Evolutionary conservation across 1,140 invertebrate genomes (phyloP).

Genomic region (Trialeurodes vaporariorum): DNA sequence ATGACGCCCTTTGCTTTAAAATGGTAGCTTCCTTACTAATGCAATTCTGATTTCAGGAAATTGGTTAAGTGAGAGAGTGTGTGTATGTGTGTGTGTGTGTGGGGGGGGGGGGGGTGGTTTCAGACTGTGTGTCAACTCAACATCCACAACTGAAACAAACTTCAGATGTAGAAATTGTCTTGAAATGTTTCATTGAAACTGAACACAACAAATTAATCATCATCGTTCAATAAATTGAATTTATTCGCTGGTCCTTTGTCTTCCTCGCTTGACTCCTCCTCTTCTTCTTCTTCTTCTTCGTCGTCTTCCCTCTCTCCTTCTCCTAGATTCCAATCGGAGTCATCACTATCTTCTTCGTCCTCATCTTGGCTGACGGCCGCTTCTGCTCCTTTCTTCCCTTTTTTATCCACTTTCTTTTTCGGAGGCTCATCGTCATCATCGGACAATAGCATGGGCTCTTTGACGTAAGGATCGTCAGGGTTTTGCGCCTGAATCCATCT

Average conservation of each 20-base stretch:
- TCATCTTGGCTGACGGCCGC: not conserved
- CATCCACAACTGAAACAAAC: too few species aligned
- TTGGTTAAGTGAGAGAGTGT: too few species aligned
- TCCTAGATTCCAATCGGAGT: too few species aligned
- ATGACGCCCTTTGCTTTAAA: too few species aligned
- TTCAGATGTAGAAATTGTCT: too few species aligned
- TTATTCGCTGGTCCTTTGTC: not conserved
- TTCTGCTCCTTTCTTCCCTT: not conserved
- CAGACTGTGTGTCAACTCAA: too few species aligned
- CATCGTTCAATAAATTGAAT: not conserved
- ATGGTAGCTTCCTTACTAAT: too few species aligned
- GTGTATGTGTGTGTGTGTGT: too few species aligned
- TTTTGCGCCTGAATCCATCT: conserved; percentile 2
- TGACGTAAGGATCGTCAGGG: not conserved
- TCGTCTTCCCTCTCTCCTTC: not conserved
- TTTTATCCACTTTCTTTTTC: not conserved
- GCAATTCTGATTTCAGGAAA: too few species aligned
- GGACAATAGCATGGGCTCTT: not conserved
- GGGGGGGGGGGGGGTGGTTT: too few species aligned
- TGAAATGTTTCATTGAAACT: too few species aligned
- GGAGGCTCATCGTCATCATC: conserved; percentile 3
- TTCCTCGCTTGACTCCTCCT: not conserved
- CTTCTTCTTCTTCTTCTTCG: not conserved
- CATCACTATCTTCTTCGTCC: not conserved
- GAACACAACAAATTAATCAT: too few species aligned